Evolutionary conservation across 2,113 vertebrate species (phyloP).

Genomic region (Tiliqua scincoides): DNA sequence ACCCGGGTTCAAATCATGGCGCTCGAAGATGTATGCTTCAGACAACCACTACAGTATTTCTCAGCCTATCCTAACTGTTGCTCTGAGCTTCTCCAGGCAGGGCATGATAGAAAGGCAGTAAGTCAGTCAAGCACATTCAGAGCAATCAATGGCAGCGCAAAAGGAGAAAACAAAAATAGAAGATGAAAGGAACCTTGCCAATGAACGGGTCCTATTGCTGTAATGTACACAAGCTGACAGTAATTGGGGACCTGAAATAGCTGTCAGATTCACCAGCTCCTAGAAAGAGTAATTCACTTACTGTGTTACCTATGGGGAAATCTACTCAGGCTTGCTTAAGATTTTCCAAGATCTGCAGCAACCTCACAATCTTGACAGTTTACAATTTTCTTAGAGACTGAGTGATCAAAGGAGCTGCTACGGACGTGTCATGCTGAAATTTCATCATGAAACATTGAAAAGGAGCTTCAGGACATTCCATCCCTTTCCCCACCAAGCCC

Average conservation of each 20-base stretch:
- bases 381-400: neutral
- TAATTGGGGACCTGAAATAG: slow-evolving; percentile 18
- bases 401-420: slow-evolving; percentile 4
- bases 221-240: neutral
- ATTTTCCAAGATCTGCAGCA: slow-evolving; percentile 17
- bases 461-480: neutral
- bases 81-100: neutral
- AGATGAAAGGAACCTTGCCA: neutral
- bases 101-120: neutral
- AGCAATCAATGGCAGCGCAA: neutral
- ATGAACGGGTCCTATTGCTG: neutral
- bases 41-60: neutral
- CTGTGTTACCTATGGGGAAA: slow-evolving; percentile 8
- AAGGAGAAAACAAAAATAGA: neutral
- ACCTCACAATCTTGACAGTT: slow-evolving; percentile 1
- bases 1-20: too few relatives aligned
- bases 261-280: slow-evolving; percentile 1
- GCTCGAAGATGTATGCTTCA: too few relatives aligned
- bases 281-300: neutral
- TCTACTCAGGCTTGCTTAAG: neutral
- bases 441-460: slow-evolving; percentile 17
- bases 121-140: neutral
- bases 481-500: neutral
- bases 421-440: neutral
- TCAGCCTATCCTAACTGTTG: neutral